Evolutionary conservation across 1,140 invertebrate species (phyloP), one percentile per base, ranked within the genome.

Genomic region (Idris sp.): DNA sequence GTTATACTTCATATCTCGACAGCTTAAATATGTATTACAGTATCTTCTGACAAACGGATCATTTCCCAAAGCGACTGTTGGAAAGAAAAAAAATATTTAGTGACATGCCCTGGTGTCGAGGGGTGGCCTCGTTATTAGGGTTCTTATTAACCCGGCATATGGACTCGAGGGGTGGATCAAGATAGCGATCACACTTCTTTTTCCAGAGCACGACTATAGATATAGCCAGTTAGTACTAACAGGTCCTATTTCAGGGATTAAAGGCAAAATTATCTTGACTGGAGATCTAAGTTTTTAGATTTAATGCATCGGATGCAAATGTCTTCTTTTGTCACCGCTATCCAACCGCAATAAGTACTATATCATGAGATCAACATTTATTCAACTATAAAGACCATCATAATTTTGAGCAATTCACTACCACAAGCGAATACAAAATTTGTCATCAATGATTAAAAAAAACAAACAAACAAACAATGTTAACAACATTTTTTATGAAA

Each of bases 231-330:
- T 82, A 78, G 67, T 71, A 59, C 69, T 81, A 84, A 84, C 85
- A 86, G 84, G 85, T 86, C 84, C 76, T 83, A 77, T 86, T 86
- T 84, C 84, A 86, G 84, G 81, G 85, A 86, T 86, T 84, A 84
- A 58, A 71, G 73, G 69, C 75, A 56, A 11, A 31, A 9, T 19
- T 72, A 79, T 81, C 76, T 79, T 25, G 11, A 61, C 41, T 69
- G 26, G 15, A 10, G 15, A 77, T 80, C 79, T 76, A 73, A 28
- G 43, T 43, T 18, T 58, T 35, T 65, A 38, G 44, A 53, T 58
- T 18, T 49, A 46, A n/a, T 44, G 25, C 9, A 76, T 40, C 43
- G 61, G 67, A 83, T 83, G 82, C 82, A 83, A 83, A 83, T 83
- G 13, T 69, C 40, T 31, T 64, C 44, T 59, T 62, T 76, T 72